Evolutionary conservation across 2,797 vertebrate species (phyloP).

Genomic region (Rhincodon typus): DNA sequence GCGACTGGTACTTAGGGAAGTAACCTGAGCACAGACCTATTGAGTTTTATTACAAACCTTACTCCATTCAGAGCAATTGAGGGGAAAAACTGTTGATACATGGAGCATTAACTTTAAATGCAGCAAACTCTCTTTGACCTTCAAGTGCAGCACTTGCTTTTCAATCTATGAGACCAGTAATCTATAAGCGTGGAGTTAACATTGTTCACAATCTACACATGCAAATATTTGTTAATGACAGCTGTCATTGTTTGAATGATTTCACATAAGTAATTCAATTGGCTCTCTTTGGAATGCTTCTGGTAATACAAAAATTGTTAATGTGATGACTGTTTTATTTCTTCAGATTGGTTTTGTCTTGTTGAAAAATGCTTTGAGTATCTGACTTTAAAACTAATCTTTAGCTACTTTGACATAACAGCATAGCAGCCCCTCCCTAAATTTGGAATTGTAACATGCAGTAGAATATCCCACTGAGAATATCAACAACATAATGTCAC

Average conservation of each 20-base stretch:
- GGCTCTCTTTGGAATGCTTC: not conserved
- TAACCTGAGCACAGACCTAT: not conserved
- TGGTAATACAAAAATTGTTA: not conserved
- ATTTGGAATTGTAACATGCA: not conserved
- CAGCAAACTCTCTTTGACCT: not conserved
- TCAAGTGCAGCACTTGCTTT: not conserved
- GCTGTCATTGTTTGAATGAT: not conserved
- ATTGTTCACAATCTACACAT: not conserved
- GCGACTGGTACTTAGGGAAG: not conserved
- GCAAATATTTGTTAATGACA: not conserved
- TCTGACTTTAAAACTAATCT: not conserved
- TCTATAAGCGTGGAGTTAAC: not conserved
- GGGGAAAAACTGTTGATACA: not conserved
- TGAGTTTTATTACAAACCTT: not conserved
- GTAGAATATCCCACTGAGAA: not conserved
- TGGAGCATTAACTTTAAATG: not conserved
- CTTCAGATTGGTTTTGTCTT: not conserved
- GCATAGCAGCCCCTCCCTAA: not conserved
- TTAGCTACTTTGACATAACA: not conserved
- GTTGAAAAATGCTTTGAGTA: not conserved
- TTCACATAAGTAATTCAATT: not conserved
- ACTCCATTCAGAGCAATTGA: not conserved
- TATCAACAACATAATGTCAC: not conserved
- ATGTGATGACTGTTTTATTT: not conserved
- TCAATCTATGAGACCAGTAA: not conserved